Evolutionary conservation across 1,140 invertebrate genomes (phyloP), one percentile per base, ranked within the genome.

Genomic region (Scaptomyza hsui): DNA sequence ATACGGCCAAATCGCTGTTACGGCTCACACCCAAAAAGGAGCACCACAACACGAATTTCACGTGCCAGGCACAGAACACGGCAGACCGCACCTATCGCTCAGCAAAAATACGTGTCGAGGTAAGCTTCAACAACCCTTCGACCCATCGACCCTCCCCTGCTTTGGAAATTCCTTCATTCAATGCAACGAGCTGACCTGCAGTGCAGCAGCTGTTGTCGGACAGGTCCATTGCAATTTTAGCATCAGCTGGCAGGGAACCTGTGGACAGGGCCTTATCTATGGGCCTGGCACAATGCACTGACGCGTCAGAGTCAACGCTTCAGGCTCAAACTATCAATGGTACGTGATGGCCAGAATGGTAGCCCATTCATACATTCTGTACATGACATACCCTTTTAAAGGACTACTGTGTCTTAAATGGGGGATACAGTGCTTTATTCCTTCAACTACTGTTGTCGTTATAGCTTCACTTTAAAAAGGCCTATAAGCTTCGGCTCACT

Each of bases 31-130:
- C 96, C 7, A 94, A 94, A 72, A 95, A 95, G 89, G 94, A 95
- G 64, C 95, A 97, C 91, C 94, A 96, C 91, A 96, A 96, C 88
- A 95, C 95, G 80, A 95, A 93, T 48, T 95, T 96, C 78, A 95
- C 95, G 56, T 97, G 96, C 92, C 95, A 95, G 91, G 95, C 95
- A 68, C 95, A 95, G 91, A 95, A 95, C 85, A 93, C 94, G 37
- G 94, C 94, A 44, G 94, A 95, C 90, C 93, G 94, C 73, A 94
- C 93, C 67, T 94, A 95, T 89, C 93, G 94, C 79, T 94, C 93
- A 67, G 94, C 94, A 47, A 94, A 93, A 92, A 93, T 95, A 70
- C 92, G 93, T 64, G 93, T 95, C 45, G 93, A 94, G 92, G 94
- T 95, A 78, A 92, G 91, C 90, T 59, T 48, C 18, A 9, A 15